Evolutionary conservation across 2,888 invertebrate genomes (phyloP).

Genomic region (Chymomyza amoena): DNA sequence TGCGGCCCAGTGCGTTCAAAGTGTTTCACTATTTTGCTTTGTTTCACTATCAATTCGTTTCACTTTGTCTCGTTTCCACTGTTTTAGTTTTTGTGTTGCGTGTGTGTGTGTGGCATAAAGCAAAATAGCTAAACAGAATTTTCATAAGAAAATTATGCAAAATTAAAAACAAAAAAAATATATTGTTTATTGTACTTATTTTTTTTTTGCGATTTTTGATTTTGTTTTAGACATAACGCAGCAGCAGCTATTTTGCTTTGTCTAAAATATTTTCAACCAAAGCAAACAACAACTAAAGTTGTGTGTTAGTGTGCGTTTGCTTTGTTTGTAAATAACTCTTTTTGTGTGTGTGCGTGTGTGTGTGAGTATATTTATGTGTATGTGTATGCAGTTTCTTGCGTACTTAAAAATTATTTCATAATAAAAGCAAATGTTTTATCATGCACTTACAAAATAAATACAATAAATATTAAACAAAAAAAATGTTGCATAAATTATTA

Average conservation of each 20-base stretch:
- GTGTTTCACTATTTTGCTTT: conserved; percentile 17
- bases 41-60: conserved; percentile 62
- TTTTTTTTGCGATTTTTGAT: background rate
- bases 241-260: conserved; percentile 6
- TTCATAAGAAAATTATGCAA: conserved; percentile 39
- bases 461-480: too few species aligned
- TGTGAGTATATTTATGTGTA: background rate
- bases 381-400: background rate
- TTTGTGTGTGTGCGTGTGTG: background rate
- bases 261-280: background rate
- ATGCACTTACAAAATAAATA: background rate
- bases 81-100: conserved; percentile 36
- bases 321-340: background rate
- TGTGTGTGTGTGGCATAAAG: conserved; percentile 27
- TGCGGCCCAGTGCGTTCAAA: conserved; percentile 39
- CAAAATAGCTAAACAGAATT: conserved; percentile 34
- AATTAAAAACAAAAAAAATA: conserved; percentile 23
- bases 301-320: conserved; percentile 3
- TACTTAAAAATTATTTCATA: background rate
- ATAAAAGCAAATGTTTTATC: background rate
- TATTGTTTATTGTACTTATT: background rate
- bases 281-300: conserved; percentile 4
- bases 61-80: conserved; percentile 34
- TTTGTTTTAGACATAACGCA: conserved; percentile 4
- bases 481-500: background rate